Conservation (phyloP, 2,888 invertebrate genomes). For the Laothoe populi region DNA sequence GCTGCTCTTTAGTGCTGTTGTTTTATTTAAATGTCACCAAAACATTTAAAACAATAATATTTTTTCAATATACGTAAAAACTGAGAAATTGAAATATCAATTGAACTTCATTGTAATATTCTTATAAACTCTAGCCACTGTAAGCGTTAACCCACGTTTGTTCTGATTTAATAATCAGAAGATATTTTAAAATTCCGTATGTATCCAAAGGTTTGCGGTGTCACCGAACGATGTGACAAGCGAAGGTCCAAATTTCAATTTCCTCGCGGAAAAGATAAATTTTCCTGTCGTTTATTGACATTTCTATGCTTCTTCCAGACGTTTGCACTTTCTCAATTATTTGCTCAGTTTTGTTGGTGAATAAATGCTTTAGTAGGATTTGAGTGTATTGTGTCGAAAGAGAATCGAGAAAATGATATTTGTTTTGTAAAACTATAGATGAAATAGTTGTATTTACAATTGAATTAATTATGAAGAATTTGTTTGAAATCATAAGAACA, state of each 20-base stretch:
- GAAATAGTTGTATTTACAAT: too few species aligned
- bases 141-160: too few species aligned
- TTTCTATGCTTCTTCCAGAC: constrained; percentile 52
- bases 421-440: neutral
- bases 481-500: too few species aligned
- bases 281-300: constrained; percentile 64
- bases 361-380: constrained; percentile 15
- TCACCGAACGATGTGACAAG: constrained; percentile 30
- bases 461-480: too few species aligned
- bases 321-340: constrained; percentile 58
- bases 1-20: too few species aligned
- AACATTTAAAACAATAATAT: too few species aligned
- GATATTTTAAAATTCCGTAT: constrained; percentile 6
- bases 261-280: constrained; percentile 69
- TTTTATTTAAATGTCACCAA: too few species aligned
- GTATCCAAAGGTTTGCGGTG: constrained; percentile 25
- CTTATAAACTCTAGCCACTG: too few species aligned
- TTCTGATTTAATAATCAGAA: neutral
- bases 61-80: too few species aligned
- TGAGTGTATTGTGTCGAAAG: neutral
- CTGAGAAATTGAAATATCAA: too few species aligned
- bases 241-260: constrained; percentile 70
- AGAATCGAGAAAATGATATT: neutral
- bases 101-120: too few species aligned
- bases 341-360: constrained; percentile 45